Evolutionary conservation across 92 coral and sea anemone genomes (phyloP).

Genomic region (Epizoanthus ramosus): DNA sequence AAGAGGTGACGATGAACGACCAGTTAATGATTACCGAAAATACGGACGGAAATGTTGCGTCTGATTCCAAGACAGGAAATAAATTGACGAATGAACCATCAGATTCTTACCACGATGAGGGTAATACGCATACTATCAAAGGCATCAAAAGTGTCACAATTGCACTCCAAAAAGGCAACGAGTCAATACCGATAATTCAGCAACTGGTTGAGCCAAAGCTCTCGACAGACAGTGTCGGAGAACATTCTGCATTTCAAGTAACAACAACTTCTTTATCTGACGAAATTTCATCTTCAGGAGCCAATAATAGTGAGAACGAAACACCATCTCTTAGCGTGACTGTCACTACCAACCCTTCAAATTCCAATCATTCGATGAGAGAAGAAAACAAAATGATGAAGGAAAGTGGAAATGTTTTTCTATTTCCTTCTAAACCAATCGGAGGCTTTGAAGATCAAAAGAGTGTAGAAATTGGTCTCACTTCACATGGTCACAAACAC

Average conservation of each 20-base stretch:
- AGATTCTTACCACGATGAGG: background rate
- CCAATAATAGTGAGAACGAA: background rate
- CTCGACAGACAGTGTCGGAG: background rate
- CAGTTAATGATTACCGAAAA: conserved; percentile 35
- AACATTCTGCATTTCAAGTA: conserved; percentile 14
- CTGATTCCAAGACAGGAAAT: background rate
- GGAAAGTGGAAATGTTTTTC: background rate
- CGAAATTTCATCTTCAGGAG: background rate
- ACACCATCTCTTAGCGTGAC: conserved; percentile 37
- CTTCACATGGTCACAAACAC: background rate
- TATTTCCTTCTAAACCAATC: background rate
- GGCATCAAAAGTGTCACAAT: conserved; percentile 38
- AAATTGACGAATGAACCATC: background rate
- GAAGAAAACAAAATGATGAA: background rate
- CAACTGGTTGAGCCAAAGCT: conserved; percentile 11
- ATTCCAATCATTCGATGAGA: background rate
- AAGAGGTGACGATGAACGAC: conserved; percentile 22
- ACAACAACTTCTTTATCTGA: conserved; percentile 14
- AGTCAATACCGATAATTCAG: conserved; percentile 29
- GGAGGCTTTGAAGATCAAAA: background rate
- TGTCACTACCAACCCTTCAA: conserved; percentile 24
- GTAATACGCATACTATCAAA: conserved; percentile 11
- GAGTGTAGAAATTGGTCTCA: background rate
- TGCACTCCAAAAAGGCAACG: conserved; percentile 37
- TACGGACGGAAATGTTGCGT: background rate